These are phyloP conservation scores for Heliothis peltigera DNA, from an alignment of 2,888 invertebrate species.

Conservation along the genomic window DNA sequence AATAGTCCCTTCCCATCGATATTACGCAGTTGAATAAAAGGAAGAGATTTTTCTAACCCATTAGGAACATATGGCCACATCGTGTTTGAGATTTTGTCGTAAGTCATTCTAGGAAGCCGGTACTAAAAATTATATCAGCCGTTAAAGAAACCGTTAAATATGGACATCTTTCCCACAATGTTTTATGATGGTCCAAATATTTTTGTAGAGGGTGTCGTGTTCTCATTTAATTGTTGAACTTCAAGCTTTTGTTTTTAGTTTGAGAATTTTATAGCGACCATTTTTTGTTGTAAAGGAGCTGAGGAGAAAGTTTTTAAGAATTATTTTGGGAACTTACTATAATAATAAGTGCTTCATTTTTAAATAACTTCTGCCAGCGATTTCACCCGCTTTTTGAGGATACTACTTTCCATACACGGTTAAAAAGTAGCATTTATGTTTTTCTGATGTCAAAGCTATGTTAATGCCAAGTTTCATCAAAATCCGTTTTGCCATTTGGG, in stretches of 20 bases:
- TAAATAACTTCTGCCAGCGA: too few species aligned
- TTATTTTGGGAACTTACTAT: too few species aligned
- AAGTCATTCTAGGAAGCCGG: constrained; percentile 58
- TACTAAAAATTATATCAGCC: constrained; percentile 60
- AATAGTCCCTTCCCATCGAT: constrained; percentile 37
- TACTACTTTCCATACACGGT: too few species aligned
- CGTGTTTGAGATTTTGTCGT: constrained; percentile 59
- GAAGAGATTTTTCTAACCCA: constrained; percentile 40
- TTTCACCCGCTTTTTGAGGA: too few species aligned
- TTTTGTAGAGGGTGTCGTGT: constrained; percentile 40
- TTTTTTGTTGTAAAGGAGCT: too few species aligned
- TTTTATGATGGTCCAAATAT: constrained; percentile 53
- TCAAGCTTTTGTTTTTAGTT: not conserved
- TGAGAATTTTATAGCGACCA: too few species aligned
- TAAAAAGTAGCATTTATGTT: too few species aligned
- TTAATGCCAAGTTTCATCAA: too few species aligned
- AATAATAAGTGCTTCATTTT: too few species aligned
- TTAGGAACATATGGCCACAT: constrained; percentile 57
- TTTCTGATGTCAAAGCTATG: too few species aligned
- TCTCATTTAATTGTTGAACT: constrained; percentile 26
- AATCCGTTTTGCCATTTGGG: too few species aligned
- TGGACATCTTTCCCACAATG: constrained; percentile 46
- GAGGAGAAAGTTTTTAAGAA: too few species aligned
- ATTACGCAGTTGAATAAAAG: constrained; percentile 36
- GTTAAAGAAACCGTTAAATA: constrained; percentile 44